Base-by-base conservation (phyloP, 2,113 vertebrate species). In the Fregetta grallaria region DNA sequence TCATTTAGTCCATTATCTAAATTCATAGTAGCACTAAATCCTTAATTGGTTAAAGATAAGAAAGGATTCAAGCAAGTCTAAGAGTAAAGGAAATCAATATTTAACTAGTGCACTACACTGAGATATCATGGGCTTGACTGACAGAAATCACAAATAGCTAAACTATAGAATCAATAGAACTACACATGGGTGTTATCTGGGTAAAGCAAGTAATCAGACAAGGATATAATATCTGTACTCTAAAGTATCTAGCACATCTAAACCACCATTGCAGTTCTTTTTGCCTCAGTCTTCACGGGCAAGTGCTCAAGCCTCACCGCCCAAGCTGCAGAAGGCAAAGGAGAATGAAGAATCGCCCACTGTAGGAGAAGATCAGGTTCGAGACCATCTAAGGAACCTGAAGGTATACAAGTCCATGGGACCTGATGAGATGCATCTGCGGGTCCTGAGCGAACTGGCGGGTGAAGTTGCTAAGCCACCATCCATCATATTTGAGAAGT, bases 1-100 rank as follows among this genome's bases (percentile, higher is more conserved):
- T 89, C 4, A 92, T 97, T 96, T 91, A 74, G 75, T 81, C 59
- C n/a, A 55, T 77, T 94, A 94, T 91, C 83, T 92, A 68, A 91
- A 78, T 81, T 63, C n/a, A 63, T 47, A 81, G 80, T 47, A 84
- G 44, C 44, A 50, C 56, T 81, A 81, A 94, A 87, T 77, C 47
- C 52, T 55, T 75, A 68, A 50, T 3, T 67, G 34, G 36, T 67
- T 81, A 50, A 87, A 81, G 80, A 85, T 84, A 96, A 63, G 63
- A 80, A 53, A 81, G 26, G 11, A 72, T 68, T 59, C 44, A 81
- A 84, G 58, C 26, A 70, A 85, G 74, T 82, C 47, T 89, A 71
- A 74, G 42, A 81, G 61, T 71, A 81, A 92, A 95, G 36, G 13
- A 94, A 84, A 94, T 59, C 26, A 92, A 61, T 81, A 62, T 70